Conservation (phyloP, 1,140 invertebrate genomes). For the Leptinotarsa defecta region DNA sequence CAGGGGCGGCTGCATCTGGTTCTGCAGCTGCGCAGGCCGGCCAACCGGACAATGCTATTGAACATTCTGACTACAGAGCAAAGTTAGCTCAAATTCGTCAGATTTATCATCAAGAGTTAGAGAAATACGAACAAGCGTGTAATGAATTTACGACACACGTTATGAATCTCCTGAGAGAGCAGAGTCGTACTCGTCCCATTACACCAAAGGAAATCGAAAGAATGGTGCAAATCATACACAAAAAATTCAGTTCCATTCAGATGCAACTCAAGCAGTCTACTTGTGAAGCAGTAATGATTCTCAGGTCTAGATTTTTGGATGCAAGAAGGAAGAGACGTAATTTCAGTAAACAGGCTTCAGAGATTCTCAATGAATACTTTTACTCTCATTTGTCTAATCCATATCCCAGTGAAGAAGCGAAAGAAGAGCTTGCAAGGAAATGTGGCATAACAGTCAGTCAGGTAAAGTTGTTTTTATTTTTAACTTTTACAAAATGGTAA, state of each 20-base stretch:
- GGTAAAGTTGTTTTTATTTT: conserved; percentile 45
- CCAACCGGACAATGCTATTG: conserved; percentile 92
- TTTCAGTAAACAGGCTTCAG: conserved; percentile 99
- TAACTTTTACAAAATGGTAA: neutral
- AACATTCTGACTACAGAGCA: conserved; percentile 98
- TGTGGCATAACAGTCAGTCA: conserved; percentile 98
- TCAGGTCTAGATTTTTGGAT: conserved; percentile 90
- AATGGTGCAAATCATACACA: conserved; percentile 99
- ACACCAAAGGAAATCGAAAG: conserved; percentile 96
- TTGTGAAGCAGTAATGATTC: conserved; percentile 99
- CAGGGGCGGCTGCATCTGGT: conserved; percentile 86
- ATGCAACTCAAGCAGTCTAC: conserved; percentile 99
- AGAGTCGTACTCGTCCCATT: conserved; percentile 94
- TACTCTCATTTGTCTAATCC: conserved; percentile 99
- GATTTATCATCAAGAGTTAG: conserved; percentile 87
- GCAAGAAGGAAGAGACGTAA: conserved; percentile 98
- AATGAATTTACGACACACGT: conserved; percentile 99
- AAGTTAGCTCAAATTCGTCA: conserved; percentile 99
- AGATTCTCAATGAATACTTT: conserved; percentile 99
- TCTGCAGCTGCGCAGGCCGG: conserved; percentile 83
- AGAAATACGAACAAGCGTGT: conserved; percentile 85
- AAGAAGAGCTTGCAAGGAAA: conserved; percentile 98
- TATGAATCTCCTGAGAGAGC: conserved; percentile 96
- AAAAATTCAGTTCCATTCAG: conserved; percentile 99
- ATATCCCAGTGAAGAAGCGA: conserved; percentile 99